Evolutionary conservation across 2,888 invertebrate genomes (phyloP).

Genomic region (Spilosoma lubricipeda): DNA sequence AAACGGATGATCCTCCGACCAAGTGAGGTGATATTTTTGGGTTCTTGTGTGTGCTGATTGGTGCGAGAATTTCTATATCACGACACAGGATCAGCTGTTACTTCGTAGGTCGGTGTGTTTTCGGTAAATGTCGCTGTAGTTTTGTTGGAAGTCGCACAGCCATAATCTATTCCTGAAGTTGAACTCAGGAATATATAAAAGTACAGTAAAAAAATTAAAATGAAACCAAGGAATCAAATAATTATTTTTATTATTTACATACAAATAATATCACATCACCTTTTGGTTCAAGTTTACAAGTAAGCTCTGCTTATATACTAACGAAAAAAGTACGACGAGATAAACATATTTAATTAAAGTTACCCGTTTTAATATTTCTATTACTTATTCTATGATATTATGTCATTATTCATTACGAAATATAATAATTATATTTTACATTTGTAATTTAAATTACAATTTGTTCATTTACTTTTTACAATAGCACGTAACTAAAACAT

Average conservation of each 20-base stretch:
- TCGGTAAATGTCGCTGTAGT: too few relatives aligned
- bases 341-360: background rate
- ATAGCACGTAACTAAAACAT: background rate
- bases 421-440: background rate
- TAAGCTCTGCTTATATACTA: background rate
- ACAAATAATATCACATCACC: slow-evolving; percentile 13
- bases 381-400: background rate
- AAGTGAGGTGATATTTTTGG: too few relatives aligned
- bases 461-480: background rate
- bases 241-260: background rate
- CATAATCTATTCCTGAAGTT: background rate
- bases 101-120: too few relatives aligned
- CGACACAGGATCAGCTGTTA: too few relatives aligned
- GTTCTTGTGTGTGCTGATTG: too few relatives aligned
- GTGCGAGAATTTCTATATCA: too few relatives aligned
- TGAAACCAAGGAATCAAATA: background rate
- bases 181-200: background rate
- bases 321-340: background rate
- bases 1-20: too few relatives aligned
- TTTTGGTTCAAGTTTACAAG: slow-evolving; percentile 1
- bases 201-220: background rate
- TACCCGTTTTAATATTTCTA: background rate
- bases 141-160: too few relatives aligned
- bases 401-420: background rate
- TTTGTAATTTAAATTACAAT: background rate